Percentiles rank a stretch among this genome's conserved stretches.
These are phyloP conservation scores for Poecilus cupreus DNA, from an alignment of 2,888 invertebrate genomes.

Conservation along the genomic window DNA sequence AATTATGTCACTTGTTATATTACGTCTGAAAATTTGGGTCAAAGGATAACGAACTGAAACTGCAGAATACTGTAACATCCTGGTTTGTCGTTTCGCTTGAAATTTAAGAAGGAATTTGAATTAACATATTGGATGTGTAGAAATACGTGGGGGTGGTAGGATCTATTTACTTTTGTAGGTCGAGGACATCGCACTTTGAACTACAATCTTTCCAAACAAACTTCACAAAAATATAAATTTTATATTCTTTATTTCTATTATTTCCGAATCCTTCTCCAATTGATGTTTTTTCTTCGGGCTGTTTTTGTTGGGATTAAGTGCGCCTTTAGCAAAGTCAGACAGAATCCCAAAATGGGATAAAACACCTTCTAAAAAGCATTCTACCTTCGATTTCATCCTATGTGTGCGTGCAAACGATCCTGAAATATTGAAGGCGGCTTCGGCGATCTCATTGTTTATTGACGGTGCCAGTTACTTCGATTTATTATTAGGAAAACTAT, in stretches of 20 bases:
- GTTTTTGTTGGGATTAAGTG: slow-evolving; percentile 20
- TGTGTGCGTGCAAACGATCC: slow-evolving; percentile 1
- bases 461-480: slow-evolving; percentile 1
- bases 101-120: no score
- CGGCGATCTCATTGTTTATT: slow-evolving; percentile 39
- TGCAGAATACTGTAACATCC: no score
- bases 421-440: slow-evolving; percentile 5
- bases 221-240: no score
- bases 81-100: no score
- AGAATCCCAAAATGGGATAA: not conserved
- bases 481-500: slow-evolving; percentile 30
- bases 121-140: no score
- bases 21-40: no score
- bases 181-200: no score
- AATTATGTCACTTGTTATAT: no score
- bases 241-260: not conserved
- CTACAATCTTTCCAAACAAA: no score
- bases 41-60: no score
- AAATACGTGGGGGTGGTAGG: no score
- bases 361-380: slow-evolving; percentile 20
- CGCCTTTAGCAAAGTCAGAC: not conserved
- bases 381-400: slow-evolving; percentile 4
- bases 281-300: not conserved
- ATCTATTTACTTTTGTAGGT: no score
- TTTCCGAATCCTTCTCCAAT: not conserved